These are phyloP conservation scores for Drosophila kikkawai DNA, from an alignment of 1,140 invertebrate genomes.

Conservation along the genomic window DNA sequence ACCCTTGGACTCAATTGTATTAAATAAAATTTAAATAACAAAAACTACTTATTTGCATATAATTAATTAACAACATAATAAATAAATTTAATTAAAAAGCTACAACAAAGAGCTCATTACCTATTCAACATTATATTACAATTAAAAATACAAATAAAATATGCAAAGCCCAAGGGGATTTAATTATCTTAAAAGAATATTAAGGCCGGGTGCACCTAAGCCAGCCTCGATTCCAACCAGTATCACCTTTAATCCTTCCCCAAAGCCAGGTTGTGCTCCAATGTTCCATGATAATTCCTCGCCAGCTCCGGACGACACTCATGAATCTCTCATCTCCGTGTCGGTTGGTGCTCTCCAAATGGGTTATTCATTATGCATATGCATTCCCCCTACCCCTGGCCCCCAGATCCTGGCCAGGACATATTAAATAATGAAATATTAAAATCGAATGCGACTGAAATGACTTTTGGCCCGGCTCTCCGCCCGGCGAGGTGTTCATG, in stretches of 20 bases:
- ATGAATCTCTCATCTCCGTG: slow-evolving; percentile 21
- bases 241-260: slow-evolving; percentile 24
- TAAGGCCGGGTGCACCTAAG: not conserved
- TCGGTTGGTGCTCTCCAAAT: slow-evolving; percentile 24
- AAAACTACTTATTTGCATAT: not conserved
- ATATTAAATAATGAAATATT: slow-evolving; percentile 82
- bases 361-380: slow-evolving; percentile 77
- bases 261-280: not conserved
- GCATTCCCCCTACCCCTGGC: slow-evolving; percentile 7
- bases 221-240: not conserved
- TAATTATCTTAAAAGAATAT: slow-evolving; percentile 19
- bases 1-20: no score
- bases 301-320: slow-evolving; percentile 14
- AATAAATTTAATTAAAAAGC: not conserved
- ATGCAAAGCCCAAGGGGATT: slow-evolving; percentile 1
- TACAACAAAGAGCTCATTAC: not conserved
- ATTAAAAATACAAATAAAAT: not conserved
- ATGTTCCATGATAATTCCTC: slow-evolving; percentile 18
- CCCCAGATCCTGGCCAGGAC: slow-evolving; percentile 1
- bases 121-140: not conserved
- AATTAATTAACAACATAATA: not conserved
- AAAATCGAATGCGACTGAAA: slow-evolving; percentile 72
- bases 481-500: slow-evolving; percentile 72
- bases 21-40: no score
- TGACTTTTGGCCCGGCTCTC: slow-evolving; percentile 12